Evolutionary conservation across 2,113 vertebrate species (phyloP).

Genomic region (Pterocles burchelli): DNA sequence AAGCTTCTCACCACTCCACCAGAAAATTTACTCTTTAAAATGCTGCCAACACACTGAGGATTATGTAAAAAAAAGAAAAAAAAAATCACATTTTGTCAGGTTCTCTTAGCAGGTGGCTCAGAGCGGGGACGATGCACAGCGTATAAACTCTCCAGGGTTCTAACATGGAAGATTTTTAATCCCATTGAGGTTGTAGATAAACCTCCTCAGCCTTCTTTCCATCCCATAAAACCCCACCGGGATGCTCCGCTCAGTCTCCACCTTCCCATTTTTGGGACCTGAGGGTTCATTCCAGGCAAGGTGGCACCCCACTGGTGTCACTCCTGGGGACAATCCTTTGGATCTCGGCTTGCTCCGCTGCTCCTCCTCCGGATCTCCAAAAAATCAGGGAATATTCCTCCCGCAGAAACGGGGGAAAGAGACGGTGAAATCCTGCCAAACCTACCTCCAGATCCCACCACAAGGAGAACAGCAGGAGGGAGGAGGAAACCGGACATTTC

Average conservation of each 20-base stretch:
- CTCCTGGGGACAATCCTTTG: background rate
- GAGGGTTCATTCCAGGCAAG: background rate
- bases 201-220: background rate
- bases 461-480: accelerated
- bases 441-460: background rate
- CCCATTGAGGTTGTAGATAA: background rate
- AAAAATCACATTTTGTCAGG: too few relatives aligned
- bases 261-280: background rate
- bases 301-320: background rate
- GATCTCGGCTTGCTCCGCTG: background rate
- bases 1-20: background rate
- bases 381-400: background rate
- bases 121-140: accelerated
- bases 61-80: too few relatives aligned
- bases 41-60: background rate
- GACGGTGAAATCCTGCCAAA: background rate
- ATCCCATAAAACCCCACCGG: accelerated
- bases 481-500: background rate
- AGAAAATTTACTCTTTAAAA: background rate
- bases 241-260: background rate
- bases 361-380: background rate
- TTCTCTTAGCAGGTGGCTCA: background rate
- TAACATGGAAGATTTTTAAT: background rate
- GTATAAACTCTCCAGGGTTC: background rate
- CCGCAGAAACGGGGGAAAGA: background rate